phyloP scores from a whole-genome alignment of 92 coral and sea anemone species.

The Epizoanthus illoricatus region DNA sequence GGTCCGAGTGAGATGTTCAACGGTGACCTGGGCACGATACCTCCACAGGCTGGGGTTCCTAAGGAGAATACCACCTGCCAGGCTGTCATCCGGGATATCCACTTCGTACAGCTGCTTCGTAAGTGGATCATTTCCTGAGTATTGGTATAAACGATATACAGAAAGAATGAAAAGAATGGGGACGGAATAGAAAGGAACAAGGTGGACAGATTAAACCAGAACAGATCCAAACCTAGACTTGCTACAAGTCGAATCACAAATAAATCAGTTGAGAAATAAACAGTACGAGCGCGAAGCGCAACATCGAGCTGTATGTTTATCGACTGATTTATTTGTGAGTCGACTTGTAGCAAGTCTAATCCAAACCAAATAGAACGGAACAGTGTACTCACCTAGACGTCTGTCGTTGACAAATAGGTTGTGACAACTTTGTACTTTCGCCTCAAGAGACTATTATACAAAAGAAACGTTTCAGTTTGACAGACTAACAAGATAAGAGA shows the following conservation, averaged over 20 bases:
- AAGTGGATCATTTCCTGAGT: constrained; percentile 58
- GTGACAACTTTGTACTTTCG: constrained; percentile 32
- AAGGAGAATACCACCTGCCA: constrained; percentile 41
- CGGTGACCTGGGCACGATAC: constrained; percentile 72
- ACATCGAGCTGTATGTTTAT: too few species aligned
- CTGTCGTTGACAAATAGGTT: constrained; percentile 58
- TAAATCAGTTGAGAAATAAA: too few species aligned
- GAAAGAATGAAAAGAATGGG: too few species aligned
- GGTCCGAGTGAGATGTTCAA: constrained; percentile 70
- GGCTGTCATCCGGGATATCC: constrained; percentile 44
- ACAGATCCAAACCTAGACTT: background rate
- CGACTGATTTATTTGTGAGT: too few species aligned
- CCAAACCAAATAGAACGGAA: background rate
- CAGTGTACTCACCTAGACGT: constrained; percentile 60
- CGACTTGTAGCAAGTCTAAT: too few species aligned
- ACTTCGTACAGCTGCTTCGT: constrained; percentile 73
- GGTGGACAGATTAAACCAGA: background rate
- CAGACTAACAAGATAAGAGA: too few species aligned
- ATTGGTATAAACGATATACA: background rate
- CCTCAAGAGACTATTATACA: constrained; percentile 41
- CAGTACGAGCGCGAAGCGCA: too few species aligned
- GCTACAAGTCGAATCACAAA: too few species aligned
- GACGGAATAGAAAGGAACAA: too few species aligned
- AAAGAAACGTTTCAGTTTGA: background rate
- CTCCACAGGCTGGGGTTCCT: constrained; percentile 80